A percentile compares a stretch with the other conserved stretches of the same genome.
phyloP scores from a whole-genome alignment of 2,797 vertebrate species.

The Tadarida brasiliensis region DNA sequence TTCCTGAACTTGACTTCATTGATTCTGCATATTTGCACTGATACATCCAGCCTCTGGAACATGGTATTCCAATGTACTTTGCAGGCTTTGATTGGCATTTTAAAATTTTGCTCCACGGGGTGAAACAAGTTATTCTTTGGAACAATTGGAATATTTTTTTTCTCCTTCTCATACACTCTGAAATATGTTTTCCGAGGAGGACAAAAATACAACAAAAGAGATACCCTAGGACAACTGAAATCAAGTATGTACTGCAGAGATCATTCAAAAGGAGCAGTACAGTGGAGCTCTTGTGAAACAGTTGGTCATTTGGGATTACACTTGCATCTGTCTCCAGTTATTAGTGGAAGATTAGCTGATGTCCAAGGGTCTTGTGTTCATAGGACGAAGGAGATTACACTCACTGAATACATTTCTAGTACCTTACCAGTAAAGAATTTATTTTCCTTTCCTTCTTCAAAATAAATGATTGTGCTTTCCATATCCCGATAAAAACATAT shows the following conservation, averaged over 20 bases:
- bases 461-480: slow-evolving; percentile 4
- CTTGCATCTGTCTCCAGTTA: not conserved
- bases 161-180: not conserved
- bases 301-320: not conserved
- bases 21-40: slow-evolving; percentile 17
- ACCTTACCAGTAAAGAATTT: not conserved
- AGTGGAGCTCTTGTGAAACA: not conserved
- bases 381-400: not conserved
- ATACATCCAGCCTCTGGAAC: not conserved
- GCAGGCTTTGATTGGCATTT: not conserved
- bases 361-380: not conserved
- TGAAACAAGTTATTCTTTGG: slow-evolving; percentile 21
- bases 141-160: not conserved
- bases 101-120: not conserved
- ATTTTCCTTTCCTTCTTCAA: not conserved
- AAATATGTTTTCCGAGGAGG: slow-evolving; percentile 29
- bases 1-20: slow-evolving; percentile 28
- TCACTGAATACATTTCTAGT: not conserved
- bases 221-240: slow-evolving; percentile 32
- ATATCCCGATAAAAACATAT: not conserved
- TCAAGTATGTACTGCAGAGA: not conserved
- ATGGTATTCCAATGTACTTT: not conserved
- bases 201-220: slow-evolving; percentile 24
- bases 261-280: slow-evolving; percentile 9
- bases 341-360: not conserved